These are phyloP conservation scores for Aldabrachelys gigantea DNA, from an alignment of 2,113 vertebrate species.

Conservation along the genomic window DNA sequence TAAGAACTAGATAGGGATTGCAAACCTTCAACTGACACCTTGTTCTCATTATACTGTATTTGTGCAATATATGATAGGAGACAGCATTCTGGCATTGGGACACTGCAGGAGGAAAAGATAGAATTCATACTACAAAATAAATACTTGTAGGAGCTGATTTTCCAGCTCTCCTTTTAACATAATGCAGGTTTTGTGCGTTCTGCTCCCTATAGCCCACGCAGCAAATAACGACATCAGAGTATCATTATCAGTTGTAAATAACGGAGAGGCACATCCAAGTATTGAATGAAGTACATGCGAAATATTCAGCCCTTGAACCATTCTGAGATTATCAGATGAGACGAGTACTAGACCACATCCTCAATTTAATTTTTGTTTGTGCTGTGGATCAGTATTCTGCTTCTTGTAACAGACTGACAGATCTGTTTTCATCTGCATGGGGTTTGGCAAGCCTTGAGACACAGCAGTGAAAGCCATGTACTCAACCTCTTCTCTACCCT, in stretches of 20 bases:
- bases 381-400: slow-evolving; percentile 29
- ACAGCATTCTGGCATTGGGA: slow-evolving; percentile 37
- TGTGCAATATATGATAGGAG: slow-evolving; percentile 13
- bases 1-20: neutral
- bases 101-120: neutral
- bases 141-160: slow-evolving; percentile 38
- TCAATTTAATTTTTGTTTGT: slow-evolving; percentile 41
- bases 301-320: slow-evolving; percentile 1
- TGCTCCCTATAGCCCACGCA: neutral
- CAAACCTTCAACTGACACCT: slow-evolving; percentile 40
- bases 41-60: slow-evolving; percentile 40
- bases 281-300: slow-evolving; percentile 5
- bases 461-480: slow-evolving; percentile 52
- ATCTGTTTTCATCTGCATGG: slow-evolving; percentile 63
- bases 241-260: slow-evolving; percentile 26
- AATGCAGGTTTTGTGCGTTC: neutral
- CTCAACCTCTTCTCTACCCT: slow-evolving; percentile 47
- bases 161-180: slow-evolving; percentile 23
- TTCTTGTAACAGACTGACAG: slow-evolving; percentile 53
- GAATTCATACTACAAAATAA: slow-evolving; percentile 40
- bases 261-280: neutral
- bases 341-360: slow-evolving; percentile 12
- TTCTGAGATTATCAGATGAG: slow-evolving; percentile 34
- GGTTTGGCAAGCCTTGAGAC: slow-evolving; percentile 44
- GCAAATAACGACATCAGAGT: slow-evolving; percentile 4